These are phyloP conservation scores for Papilio polytes DNA, from an alignment of 1,140 invertebrate genomes.

Conservation along the genomic window DNA sequence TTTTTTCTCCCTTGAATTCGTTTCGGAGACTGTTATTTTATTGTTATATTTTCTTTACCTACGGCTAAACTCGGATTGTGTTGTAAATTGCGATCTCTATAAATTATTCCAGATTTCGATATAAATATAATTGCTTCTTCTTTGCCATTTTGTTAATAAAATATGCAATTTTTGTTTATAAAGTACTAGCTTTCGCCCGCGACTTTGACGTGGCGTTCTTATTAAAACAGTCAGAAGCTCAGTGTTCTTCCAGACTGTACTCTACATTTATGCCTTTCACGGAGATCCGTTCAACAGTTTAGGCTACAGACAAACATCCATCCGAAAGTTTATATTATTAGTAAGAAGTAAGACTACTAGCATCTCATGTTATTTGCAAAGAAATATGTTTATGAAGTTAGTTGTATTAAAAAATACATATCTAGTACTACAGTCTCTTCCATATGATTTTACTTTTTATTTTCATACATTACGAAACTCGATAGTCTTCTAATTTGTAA, in stretches of 20 bases:
- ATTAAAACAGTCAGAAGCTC: no score
- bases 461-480: neutral
- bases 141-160: neutral
- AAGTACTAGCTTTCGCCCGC: no score
- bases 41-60: constrained; percentile 41
- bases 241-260: no score
- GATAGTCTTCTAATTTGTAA: neutral
- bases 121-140: constrained; percentile 1
- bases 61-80: constrained; percentile 31
- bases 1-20: constrained; percentile 18
- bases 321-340: no score
- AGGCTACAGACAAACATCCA: no score
- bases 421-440: neutral
- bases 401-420: neutral
- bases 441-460: neutral
- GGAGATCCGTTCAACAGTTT: no score
- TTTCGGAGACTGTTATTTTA: constrained; percentile 42
- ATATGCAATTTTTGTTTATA: neutral
- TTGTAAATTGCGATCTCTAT: constrained; percentile 9
- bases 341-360: no score
- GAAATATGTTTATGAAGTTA: no score
- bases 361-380: no score
- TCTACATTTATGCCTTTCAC: no score
- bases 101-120: constrained; percentile 3
- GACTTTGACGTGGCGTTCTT: no score